Base-by-base conservation (phyloP, 2,888 invertebrate genomes). In the Dorcus parallelipipedus region DNA sequence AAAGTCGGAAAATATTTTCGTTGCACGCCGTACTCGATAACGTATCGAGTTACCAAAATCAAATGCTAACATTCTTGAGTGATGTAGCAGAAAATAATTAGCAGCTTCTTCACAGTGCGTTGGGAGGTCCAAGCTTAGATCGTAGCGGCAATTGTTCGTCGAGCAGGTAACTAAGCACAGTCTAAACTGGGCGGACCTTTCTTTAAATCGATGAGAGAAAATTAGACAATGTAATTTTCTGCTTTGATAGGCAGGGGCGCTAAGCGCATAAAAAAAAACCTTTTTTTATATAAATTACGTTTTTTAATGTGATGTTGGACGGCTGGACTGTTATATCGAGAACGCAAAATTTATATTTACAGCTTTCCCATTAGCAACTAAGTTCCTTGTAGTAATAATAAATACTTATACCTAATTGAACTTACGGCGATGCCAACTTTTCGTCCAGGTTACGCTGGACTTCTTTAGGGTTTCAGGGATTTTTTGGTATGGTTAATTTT, bases 171-270 rank as follows among this genome's bases (percentile, higher is more conserved):
- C 38, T 20, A 23, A 38, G 66, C 67, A 69, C 71, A 62, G 64
- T 67, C 71, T 69, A 61, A 65, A 52, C 52, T 49, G 66, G 67
- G 39, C 42, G 39, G 26, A 42, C 50, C 57, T 55, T 56, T 53
- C 56, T 56, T 40, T 50, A 56, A 65, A 58, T 63, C 64, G 71
- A 67, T 64, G 69, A 68, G 67, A 73, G 69, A 65, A 73, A 73
- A 73, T 68, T 70, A 72, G 73, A 75, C 75, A 76, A 74, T 74
- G 74, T 76, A 75, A 76, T 76, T 76, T 76, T 74, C 73, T 73
- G 74, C 67, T 74, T 74, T 75, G 72, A 75, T 75, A 71, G 72
- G 71, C 72, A 70, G 67, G 68, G 67, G 69, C 71, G 71, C 67
- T 70, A 67, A 67, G 61, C 38, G 17, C 49, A 38, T 38, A 50